Evolutionary conservation across 2,888 invertebrate species (phyloP).

Genomic region (Thalpophila matura): DNA sequence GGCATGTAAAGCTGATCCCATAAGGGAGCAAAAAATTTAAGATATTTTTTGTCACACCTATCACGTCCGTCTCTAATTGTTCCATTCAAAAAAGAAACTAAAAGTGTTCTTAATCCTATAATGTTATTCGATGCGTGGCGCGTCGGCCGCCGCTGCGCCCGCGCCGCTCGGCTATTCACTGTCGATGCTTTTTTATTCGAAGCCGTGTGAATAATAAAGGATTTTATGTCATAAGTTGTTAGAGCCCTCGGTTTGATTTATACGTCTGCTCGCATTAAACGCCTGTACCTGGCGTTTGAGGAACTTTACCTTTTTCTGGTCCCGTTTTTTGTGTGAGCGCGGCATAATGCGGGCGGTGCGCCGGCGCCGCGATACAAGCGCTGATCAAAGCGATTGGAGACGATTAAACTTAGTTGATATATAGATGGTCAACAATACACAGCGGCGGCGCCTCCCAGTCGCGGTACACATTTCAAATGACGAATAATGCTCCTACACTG

Average conservation of each 20-base stretch:
- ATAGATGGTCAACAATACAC: slow-evolving; percentile 68
- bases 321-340: slow-evolving; percentile 70
- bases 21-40: slow-evolving; percentile 69
- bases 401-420: slow-evolving; percentile 78
- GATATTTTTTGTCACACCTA: slow-evolving; percentile 81
- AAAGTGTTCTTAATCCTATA: slow-evolving; percentile 83
- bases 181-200: slow-evolving; percentile 71
- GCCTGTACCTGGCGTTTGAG: slow-evolving; percentile 79
- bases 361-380: slow-evolving; percentile 77
- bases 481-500: slow-evolving; percentile 58
- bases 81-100: slow-evolving; percentile 80
- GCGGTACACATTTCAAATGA: slow-evolving; percentile 69
- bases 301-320: slow-evolving; percentile 72
- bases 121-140: slow-evolving; percentile 81
- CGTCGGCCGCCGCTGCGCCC: slow-evolving; percentile 61
- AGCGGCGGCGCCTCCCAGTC: slow-evolving; percentile 73
- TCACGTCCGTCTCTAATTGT: slow-evolving; percentile 85
- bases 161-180: slow-evolving; percentile 66
- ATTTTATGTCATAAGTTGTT: slow-evolving; percentile 88
- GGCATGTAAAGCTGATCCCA: slow-evolving; percentile 53
- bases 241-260: slow-evolving; percentile 83
- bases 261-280: slow-evolving; percentile 72
- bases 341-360: slow-evolving; percentile 70
- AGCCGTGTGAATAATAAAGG: slow-evolving; percentile 85
- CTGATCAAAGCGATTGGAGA: slow-evolving; percentile 83